These are phyloP conservation scores for Patagioenas fasciata DNA, from an alignment of 2,113 vertebrate species.

Conservation along the genomic window DNA sequence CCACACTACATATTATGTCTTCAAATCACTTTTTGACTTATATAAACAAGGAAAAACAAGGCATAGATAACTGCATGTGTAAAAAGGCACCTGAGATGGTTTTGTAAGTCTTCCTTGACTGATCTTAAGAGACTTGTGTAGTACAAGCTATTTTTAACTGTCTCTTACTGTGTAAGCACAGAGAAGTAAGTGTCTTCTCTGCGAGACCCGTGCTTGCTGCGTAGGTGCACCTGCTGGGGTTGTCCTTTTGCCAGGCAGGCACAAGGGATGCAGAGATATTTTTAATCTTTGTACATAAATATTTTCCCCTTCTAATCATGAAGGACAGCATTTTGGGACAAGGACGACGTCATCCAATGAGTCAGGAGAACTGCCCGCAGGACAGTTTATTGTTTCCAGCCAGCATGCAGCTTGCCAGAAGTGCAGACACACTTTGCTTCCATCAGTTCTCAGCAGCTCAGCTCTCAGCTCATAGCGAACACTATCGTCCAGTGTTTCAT, in stretches of 20 bases:
- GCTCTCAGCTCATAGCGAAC: accelerated
- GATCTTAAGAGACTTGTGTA: background rate
- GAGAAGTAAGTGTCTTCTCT: background rate
- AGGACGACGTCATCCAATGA: background rate
- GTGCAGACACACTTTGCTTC: background rate
- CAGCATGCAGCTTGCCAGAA: background rate
- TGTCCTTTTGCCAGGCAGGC: conserved; percentile 20
- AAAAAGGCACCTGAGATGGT: background rate
- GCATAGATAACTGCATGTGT: background rate
- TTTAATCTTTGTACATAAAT: conserved; percentile 4
- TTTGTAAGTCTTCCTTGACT: background rate
- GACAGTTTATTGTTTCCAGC: background rate
- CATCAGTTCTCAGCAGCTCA: background rate
- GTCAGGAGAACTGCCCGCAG: background rate
- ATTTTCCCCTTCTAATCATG: background rate
- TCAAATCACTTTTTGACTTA: background rate
- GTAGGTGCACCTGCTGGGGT: conserved; percentile 2
- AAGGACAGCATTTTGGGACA: conserved; percentile 1
- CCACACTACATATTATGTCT: background rate
- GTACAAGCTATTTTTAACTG: conserved; percentile 18
- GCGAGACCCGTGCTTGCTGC: background rate
- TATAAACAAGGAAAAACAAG: background rate
- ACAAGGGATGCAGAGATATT: conserved; percentile 9
- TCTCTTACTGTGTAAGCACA: background rate
- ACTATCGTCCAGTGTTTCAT: background rate